Conservation (phyloP, 2,888 invertebrate species). For the Baronia brevicornis region DNA sequence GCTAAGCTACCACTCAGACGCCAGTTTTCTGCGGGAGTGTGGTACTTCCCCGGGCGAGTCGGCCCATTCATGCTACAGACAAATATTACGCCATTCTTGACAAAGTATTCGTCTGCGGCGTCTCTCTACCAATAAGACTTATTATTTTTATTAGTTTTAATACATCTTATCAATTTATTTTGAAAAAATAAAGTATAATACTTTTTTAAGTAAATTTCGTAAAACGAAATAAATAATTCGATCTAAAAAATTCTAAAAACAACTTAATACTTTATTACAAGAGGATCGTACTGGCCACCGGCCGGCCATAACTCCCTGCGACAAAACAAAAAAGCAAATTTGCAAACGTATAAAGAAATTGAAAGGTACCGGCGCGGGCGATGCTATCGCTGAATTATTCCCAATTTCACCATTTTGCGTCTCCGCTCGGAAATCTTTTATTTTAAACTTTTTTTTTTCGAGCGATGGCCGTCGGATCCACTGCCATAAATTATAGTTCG, state of each 20-base stretch:
- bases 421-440: slow-evolving; percentile 43
- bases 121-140: too few relatives aligned
- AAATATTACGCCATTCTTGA: too few relatives aligned
- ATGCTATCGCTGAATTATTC: slow-evolving; percentile 74
- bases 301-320: slow-evolving; percentile 43
- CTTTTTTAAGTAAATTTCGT: too few relatives aligned
- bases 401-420: slow-evolving; percentile 74
- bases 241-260: slow-evolving; percentile 20
- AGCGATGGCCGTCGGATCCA: slow-evolving; percentile 54
- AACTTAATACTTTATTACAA: slow-evolving; percentile 25
- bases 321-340: slow-evolving; percentile 50
- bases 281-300: slow-evolving; percentile 20
- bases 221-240: slow-evolving; percentile 1
- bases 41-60: too few relatives aligned
- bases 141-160: too few relatives aligned
- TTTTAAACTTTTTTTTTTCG: slow-evolving; percentile 48
- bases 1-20: too few relatives aligned
- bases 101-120: too few relatives aligned
- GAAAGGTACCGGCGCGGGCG: slow-evolving; percentile 65
- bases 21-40: too few relatives aligned
- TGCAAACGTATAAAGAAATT: slow-evolving; percentile 67
- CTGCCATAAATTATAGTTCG: slow-evolving; percentile 74
- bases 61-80: too few relatives aligned
- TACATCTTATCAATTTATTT: too few relatives aligned
- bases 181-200: too few relatives aligned